Evolutionary conservation across 2,888 invertebrate species (phyloP).

Genomic region (Nomada fabriciana): DNA sequence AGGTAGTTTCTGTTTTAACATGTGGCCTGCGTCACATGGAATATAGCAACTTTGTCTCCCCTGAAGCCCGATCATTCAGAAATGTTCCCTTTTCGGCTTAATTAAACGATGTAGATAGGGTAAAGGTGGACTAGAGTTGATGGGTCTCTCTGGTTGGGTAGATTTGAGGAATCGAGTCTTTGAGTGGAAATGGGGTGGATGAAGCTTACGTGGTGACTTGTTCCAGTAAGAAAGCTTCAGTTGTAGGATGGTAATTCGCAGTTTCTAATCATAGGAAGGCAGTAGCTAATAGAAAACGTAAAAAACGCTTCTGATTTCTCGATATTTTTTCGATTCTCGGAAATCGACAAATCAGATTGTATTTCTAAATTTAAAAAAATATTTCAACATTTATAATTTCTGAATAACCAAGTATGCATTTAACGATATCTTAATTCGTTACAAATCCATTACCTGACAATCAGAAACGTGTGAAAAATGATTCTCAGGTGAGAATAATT

Average conservation of each 20-base stretch:
- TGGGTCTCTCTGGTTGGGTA: neutral
- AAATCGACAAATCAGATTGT: too few relatives aligned
- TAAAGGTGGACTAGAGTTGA: neutral
- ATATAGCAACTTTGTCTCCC: neutral
- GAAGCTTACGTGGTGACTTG: neutral
- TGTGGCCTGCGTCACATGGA: constrained; percentile 4
- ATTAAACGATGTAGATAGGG: constrained; percentile 15
- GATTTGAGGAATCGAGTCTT: neutral
- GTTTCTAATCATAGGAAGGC: neutral
- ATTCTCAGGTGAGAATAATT: too few relatives aligned
- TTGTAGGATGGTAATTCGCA: neutral
- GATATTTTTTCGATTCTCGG: too few relatives aligned
- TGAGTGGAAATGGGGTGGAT: neutral
- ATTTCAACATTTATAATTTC: too few relatives aligned
- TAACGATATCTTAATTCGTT: too few relatives aligned
- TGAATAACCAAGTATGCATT: too few relatives aligned
- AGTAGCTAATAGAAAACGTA: too few relatives aligned
- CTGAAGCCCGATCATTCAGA: constrained; percentile 17
- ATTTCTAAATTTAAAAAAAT: too few relatives aligned
- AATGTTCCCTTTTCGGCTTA: constrained; percentile 1
- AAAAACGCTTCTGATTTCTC: too few relatives aligned
- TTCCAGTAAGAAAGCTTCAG: neutral
- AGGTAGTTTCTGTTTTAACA: neutral
- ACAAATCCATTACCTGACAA: too few relatives aligned
- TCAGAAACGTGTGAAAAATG: too few relatives aligned